phyloP scores from a whole-genome alignment of 2,888 invertebrate species.

The Dendrolimus houi region DNA sequence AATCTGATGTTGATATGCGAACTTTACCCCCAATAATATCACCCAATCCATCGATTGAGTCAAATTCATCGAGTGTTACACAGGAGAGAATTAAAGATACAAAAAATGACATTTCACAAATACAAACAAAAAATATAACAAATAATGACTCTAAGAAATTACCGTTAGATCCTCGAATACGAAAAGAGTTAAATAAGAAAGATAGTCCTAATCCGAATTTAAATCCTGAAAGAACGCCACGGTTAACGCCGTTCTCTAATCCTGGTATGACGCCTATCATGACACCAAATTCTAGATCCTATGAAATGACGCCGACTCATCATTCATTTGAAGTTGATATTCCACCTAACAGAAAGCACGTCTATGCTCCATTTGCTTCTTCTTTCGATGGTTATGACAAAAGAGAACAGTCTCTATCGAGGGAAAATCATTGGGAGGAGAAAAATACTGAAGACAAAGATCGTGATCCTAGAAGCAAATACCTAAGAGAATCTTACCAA shows the following conservation, averaged over 20 bases:
- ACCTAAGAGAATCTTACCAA: conserved; percentile 3
- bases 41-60: conserved; percentile 4
- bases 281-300: conserved; percentile 34
- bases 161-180: conserved; percentile 41
- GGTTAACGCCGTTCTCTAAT: conserved; percentile 15
- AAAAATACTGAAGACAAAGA: conserved; percentile 16
- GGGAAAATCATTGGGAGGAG: conserved; percentile 14
- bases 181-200: conserved; percentile 29
- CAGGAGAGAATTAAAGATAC: not conserved
- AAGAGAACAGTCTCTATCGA: conserved; percentile 20
- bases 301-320: conserved; percentile 37
- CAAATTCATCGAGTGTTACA: not conserved
- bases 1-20: conserved; percentile 57
- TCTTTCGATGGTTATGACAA: conserved; percentile 26
- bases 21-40: conserved; percentile 24
- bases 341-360: conserved; percentile 33
- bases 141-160: conserved; percentile 7
- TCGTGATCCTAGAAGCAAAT: conserved; percentile 14
- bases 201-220: conserved; percentile 16
- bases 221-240: conserved; percentile 12
- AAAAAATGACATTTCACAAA: conserved; percentile 1
- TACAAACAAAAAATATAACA: not conserved
- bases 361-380: conserved; percentile 47
- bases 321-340: conserved; percentile 35
- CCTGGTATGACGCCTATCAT: conserved; percentile 18